phyloP scores from a whole-genome alignment of 1,140 invertebrate genomes.

The Ceratina calcarata region DNA sequence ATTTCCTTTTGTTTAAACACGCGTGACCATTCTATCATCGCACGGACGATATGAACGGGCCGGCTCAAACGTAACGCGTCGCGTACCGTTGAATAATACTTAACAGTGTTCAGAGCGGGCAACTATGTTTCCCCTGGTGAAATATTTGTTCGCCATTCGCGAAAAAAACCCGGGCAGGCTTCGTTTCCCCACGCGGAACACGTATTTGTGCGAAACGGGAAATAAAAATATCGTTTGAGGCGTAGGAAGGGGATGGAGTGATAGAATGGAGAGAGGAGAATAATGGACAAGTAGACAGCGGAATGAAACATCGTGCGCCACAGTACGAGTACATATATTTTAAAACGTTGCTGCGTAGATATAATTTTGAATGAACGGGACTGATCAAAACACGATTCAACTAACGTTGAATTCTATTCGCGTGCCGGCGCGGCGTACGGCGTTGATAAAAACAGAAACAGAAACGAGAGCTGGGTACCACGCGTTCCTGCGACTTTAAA shows the following conservation, averaged over 20 bases:
- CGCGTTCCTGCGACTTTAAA: constrained; percentile 54
- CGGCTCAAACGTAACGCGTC: too few relatives aligned
- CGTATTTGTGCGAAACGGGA: neutral
- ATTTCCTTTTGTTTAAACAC: too few relatives aligned
- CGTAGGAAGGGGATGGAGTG: neutral
- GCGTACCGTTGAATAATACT: constrained; percentile 10
- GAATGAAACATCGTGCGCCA: constrained; percentile 11
- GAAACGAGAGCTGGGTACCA: constrained; percentile 11
- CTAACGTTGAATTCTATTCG: constrained; percentile 21
- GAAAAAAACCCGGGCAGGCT: neutral
- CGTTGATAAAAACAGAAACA: constrained; percentile 36
- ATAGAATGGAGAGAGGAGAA: too few relatives aligned
- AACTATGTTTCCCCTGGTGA: neutral
- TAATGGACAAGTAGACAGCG: neutral
- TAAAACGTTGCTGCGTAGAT: constrained; percentile 10
- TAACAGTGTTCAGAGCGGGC: neutral
- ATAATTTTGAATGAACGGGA: constrained; percentile 24
- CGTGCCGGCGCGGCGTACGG: neutral
- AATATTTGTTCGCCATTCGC: neutral
- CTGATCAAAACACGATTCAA: constrained; percentile 50
- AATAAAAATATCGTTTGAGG: neutral
- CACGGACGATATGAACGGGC: neutral
- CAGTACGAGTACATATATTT: neutral
- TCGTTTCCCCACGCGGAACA: neutral
- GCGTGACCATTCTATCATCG: neutral